Conservation (phyloP, 2,113 vertebrate species). For the Passer domesticus region DNA sequence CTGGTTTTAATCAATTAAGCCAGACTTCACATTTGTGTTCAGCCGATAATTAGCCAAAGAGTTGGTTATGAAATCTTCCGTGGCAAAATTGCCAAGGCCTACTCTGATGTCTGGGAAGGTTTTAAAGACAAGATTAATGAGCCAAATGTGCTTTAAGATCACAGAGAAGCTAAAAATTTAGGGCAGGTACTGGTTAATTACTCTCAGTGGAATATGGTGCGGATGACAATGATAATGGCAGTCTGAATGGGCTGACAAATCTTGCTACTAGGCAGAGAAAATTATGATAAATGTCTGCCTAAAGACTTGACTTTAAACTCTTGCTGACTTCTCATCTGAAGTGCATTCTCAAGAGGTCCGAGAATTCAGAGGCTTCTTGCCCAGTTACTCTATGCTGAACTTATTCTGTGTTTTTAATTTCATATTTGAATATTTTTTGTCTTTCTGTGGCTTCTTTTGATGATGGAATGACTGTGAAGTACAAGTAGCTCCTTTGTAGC, state of each 20-base stretch:
- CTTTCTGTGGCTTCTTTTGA: not conserved
- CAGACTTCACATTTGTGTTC: not conserved
- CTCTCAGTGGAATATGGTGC: not conserved
- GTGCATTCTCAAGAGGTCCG: fast-evolving
- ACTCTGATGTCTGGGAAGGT: not conserved
- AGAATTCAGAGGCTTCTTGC: not conserved
- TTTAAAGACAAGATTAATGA: not conserved
- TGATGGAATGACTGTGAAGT: not conserved
- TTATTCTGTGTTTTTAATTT: not conserved
- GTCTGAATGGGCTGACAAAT: not conserved
- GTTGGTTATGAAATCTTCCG: not conserved
- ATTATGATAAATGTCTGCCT: not conserved
- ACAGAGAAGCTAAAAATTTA: not conserved
- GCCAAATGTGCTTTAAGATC: not conserved
- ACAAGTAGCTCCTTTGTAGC: not conserved
- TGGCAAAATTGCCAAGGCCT: not conserved
- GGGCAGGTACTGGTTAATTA: not conserved
- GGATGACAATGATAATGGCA: not conserved
- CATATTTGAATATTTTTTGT: not conserved
- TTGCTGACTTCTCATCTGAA: not conserved
- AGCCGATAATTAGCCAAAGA: not conserved
- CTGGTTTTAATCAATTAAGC: not conserved
- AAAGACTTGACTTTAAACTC: not conserved
- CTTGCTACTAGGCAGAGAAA: not conserved
- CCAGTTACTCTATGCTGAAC: not conserved